Evolutionary conservation across 2,888 invertebrate genomes (phyloP).

Genomic region (Muschampia plurimacula): DNA sequence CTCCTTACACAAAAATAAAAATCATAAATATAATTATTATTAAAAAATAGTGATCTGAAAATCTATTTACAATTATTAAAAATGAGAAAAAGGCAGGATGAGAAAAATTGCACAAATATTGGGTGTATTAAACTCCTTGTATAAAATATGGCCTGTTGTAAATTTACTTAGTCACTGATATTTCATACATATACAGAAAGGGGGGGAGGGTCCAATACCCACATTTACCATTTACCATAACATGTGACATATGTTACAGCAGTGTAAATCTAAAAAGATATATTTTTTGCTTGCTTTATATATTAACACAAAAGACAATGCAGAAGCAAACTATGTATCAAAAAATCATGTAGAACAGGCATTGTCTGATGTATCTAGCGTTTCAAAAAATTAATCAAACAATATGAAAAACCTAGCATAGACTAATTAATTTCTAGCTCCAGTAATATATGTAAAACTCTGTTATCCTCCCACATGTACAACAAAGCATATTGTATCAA

Average conservation of each 20-base stretch:
- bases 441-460: neutral
- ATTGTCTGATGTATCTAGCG: neutral
- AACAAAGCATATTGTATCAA: neutral
- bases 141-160: neutral
- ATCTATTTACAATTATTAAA: neutral
- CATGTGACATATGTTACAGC: neutral
- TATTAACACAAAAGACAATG: neutral
- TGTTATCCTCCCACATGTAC: neutral
- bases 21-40: too few species aligned
- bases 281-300: neutral
- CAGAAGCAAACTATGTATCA: neutral
- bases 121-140: neutral
- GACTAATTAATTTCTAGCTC: neutral
- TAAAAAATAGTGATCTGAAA: neutral
- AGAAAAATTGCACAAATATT: neutral
- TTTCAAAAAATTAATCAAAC: neutral
- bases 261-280: neutral
- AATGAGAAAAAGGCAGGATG: neutral
- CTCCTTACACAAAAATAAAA: neutral
- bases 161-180: neutral
- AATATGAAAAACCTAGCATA: conserved; percentile 1
- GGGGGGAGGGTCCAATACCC: conserved; percentile 1
- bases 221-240: neutral
- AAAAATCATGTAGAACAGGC: neutral
- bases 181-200: neutral